Conservation (phyloP, 2,113 vertebrate genomes). For the Sminthopsis crassicaudata region DNA sequence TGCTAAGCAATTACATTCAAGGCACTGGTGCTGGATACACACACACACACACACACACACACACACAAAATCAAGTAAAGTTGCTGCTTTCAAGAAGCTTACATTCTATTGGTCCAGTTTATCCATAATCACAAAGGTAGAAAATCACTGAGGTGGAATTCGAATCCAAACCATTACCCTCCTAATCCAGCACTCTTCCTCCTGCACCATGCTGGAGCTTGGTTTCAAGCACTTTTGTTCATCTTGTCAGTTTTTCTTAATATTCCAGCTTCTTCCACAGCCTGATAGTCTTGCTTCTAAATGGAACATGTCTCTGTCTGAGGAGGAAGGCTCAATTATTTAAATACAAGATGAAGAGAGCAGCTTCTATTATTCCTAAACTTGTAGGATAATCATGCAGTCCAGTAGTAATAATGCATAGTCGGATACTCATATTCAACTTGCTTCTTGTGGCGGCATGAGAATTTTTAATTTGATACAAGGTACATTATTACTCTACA, state of each 20-base stretch:
- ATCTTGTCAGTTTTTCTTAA: not conserved
- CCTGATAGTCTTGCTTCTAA: too few species aligned
- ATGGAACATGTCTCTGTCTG: not conserved
- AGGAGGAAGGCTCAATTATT: not conserved
- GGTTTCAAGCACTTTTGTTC: not conserved
- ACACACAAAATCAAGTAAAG: not conserved
- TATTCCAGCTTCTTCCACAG: not conserved
- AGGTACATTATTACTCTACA: slow-evolving; percentile 65
- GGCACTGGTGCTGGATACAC: not conserved
- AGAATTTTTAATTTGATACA: slow-evolving; percentile 72
- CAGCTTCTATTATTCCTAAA: slow-evolving; percentile 26
- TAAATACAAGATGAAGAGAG: slow-evolving; percentile 15
- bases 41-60: too few species aligned
- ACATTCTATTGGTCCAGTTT: not conserved
- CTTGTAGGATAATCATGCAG: slow-evolving; percentile 19
- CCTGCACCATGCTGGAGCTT: not conserved
- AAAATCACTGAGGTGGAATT: not conserved
- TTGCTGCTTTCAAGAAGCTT: not conserved
- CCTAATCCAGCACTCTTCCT: not conserved
- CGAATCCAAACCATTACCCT: not conserved
- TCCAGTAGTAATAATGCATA: slow-evolving; percentile 48
- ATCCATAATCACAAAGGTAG: not conserved
- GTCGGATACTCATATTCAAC: slow-evolving; percentile 13
- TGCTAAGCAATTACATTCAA: not conserved
- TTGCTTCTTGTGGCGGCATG: slow-evolving; percentile 53